A percentile compares a stretch with the other conserved stretches of the same genome.
Evolutionary conservation across 2,888 invertebrate genomes (phyloP).

Genomic region (Epinotia brunnichana): DNA sequence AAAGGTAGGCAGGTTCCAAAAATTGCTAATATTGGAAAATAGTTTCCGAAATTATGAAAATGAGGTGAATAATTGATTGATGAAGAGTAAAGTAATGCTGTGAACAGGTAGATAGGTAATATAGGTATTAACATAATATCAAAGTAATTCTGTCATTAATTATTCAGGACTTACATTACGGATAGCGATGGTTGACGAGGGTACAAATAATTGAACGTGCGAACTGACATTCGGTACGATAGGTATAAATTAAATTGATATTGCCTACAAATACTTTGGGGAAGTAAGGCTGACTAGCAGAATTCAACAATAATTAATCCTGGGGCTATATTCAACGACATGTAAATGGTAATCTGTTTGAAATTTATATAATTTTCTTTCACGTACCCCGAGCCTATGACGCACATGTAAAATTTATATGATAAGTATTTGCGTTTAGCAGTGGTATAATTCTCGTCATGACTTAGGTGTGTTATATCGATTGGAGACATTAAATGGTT

Average conservation of each 20-base stretch:
- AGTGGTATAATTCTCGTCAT: no score
- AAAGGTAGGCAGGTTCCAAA: no score
- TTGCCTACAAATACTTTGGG: neutral
- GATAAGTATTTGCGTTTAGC: no score
- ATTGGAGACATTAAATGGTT: no score
- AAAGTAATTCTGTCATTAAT: neutral
- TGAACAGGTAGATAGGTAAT: neutral
- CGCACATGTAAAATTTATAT: no score
- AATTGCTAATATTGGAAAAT: no score
- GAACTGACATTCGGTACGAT: slow-evolving; percentile 17
- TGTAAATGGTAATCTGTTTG: neutral
- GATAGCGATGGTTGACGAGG: slow-evolving; percentile 7
- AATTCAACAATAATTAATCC: neutral
- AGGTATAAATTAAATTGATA: slow-evolving; percentile 10
- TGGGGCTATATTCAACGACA: neutral
- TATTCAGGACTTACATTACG: neutral
- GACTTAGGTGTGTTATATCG: no score
- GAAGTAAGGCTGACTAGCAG: neutral
- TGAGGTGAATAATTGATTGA: neutral
- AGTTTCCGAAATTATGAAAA: neutral
- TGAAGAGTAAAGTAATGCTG: neutral
- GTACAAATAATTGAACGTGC: slow-evolving; percentile 25
- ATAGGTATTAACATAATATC: neutral
- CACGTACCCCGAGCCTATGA: no score
- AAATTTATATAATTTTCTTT: neutral